Evolutionary conservation across 2,797 vertebrate genomes (phyloP).

Genomic region (Danio albolineatus): DNA sequence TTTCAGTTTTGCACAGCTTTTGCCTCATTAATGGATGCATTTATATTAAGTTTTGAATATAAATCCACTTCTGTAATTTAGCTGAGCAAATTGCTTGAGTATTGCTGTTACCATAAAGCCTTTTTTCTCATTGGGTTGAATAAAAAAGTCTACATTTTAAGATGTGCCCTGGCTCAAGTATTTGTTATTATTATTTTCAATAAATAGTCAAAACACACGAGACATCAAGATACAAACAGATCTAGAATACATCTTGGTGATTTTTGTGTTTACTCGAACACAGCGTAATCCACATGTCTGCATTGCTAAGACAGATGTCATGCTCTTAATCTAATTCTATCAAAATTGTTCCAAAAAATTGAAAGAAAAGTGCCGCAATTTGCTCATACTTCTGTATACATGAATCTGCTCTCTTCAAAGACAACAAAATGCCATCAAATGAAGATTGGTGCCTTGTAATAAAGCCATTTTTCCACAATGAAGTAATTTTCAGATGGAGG

Average conservation of each 20-base stretch:
- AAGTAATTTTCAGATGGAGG: conserved; percentile 87
- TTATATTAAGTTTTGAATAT: neutral
- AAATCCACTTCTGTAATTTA: neutral
- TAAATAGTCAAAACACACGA: conserved; percentile 25
- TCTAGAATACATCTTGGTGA: conserved; percentile 43
- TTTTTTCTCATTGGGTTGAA: neutral
- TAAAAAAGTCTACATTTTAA: conserved; percentile 14
- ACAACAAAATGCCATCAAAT: conserved; percentile 82
- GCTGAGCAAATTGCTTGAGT: neutral
- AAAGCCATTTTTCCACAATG: conserved; percentile 87
- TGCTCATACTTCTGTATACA: conserved; percentile 86
- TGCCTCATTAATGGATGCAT: neutral
- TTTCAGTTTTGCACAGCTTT: neutral
- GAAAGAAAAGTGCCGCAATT: conserved; percentile 97
- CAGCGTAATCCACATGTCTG: conserved; percentile 72
- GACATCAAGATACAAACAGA: conserved; percentile 37
- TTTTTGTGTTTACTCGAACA: conserved; percentile 42
- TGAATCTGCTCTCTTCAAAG: conserved; percentile 88
- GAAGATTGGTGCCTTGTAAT: conserved; percentile 84
- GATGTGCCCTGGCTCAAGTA: neutral
- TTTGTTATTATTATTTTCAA: neutral
- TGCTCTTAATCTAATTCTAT: conserved; percentile 92
- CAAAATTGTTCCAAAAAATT: conserved; percentile 87
- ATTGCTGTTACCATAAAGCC: neutral
- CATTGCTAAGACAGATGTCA: conserved; percentile 83